A percentile compares a stretch with the other conserved stretches of the same genome.
phyloP scores from a whole-genome alignment of 2,888 invertebrate species.

The Troides helena region DNA sequence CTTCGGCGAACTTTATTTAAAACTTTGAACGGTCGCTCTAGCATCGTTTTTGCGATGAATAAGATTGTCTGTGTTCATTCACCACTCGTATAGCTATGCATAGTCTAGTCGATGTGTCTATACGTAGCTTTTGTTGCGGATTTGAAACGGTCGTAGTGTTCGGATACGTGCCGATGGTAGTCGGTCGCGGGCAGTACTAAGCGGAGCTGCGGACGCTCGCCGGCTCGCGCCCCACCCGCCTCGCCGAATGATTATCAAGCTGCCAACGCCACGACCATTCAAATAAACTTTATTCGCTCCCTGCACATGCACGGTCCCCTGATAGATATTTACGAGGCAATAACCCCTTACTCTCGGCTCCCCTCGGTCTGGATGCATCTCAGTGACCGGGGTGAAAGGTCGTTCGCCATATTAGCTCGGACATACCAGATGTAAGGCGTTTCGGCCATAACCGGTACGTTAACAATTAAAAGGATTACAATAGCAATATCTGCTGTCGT shows the following conservation, averaged over 20 bases:
- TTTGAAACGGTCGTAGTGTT: conserved; percentile 25
- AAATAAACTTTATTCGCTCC: conserved; percentile 79
- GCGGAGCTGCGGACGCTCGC: conserved; percentile 46
- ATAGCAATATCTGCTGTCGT: background rate
- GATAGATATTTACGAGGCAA: conserved; percentile 71
- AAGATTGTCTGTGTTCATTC: conserved; percentile 5
- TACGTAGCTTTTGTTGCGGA: conserved; percentile 15
- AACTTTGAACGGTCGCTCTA: conserved; percentile 69
- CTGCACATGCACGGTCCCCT: conserved; percentile 64
- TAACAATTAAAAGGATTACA: background rate
- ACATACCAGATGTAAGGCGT: conserved; percentile 35
- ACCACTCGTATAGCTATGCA: conserved; percentile 20
- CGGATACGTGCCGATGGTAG: conserved; percentile 45
- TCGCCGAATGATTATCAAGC: conserved; percentile 70
- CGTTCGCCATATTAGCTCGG: conserved; percentile 57
- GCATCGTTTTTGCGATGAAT: conserved; percentile 56
- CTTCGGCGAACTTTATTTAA: conserved; percentile 65
- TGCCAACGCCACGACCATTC: conserved; percentile 62
- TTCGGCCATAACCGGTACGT: background rate
- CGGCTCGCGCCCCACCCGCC: conserved; percentile 68
- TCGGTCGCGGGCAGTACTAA: conserved; percentile 63
- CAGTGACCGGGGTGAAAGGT: conserved; percentile 73
- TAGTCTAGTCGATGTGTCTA: conserved; percentile 15
- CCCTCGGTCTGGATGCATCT: conserved; percentile 68
- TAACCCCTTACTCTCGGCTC: conserved; percentile 70